Base-by-base conservation (phyloP, 2,797 vertebrate genomes). In the Myripristis murdjan region DNA sequence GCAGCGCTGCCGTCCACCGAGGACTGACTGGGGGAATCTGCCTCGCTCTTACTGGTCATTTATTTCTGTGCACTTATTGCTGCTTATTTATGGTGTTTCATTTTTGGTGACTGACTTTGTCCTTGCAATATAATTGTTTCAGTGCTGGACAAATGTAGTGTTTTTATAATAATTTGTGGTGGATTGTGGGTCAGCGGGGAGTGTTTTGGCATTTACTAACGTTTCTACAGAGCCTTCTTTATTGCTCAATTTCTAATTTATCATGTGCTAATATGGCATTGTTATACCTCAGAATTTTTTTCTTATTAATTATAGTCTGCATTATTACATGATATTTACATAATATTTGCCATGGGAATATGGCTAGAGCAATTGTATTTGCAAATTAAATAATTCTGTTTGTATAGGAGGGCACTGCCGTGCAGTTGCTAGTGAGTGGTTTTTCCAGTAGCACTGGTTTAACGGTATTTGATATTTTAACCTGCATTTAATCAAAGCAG, bases 11-110 rank as follows among this genome's bases (percentile, higher is more conserved):
- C 4, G 24, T 43, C 57, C 15, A 12, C 26, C 4, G 28, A 28
- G 56, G 9, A 7, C 5, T 64, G 59, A 61, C 66, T 57, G 37
- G 53, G 35, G 37, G 69, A 66, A 62, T 70, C 37, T 39, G 28
- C 70, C 43, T 72, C 37, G 33, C 26, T 61, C 58, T 31, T 11
- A 51, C 28, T 68, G 14, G 2, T n/a, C 4, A 20, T 37, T 66
- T 73, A 39, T 67, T 58, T 18, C 10, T 7, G 4, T n/a, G 24
- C 60, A 57, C 67, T 56, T 18, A n/a, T 56, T 43, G 22, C 26
- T 37, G 3, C 1, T 33, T 3, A 41, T 20, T 35, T 28, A 22
- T 31, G 53, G 9, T 35, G 47, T 15, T 51, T 66, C 23, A 2
- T 46, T 35, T 56, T 57, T 23, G 1, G 7, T 35, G 0, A 37